phyloP scores from a whole-genome alignment of 2,888 invertebrate genomes.

The Lampropteryx suffumata region DNA sequence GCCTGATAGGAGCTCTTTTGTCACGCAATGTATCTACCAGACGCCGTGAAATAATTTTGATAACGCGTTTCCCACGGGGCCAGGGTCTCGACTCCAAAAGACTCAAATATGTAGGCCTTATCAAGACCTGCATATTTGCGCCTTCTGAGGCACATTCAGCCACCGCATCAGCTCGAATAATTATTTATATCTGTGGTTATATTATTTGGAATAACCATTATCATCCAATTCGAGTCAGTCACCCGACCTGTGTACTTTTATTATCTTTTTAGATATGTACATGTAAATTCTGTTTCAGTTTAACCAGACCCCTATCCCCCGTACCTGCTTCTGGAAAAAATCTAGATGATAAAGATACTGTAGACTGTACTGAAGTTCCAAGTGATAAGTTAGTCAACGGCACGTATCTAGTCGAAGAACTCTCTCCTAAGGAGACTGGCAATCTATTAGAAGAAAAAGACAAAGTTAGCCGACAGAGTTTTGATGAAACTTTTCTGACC shows the following conservation, averaged over 20 bases:
- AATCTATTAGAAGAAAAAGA: conserved; percentile 74
- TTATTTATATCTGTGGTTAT: too few species aligned
- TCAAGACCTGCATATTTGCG: too few species aligned
- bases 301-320: conserved; percentile 72
- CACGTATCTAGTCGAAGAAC: conserved; percentile 55
- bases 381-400: conserved; percentile 60
- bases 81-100: too few species aligned
- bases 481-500: conserved; percentile 65
- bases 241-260: background rate
- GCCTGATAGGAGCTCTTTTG: too few species aligned
- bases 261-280: background rate
- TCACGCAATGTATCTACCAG: too few species aligned
- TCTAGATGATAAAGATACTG: conserved; percentile 36
- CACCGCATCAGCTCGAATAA: too few species aligned
- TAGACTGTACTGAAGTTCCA: conserved; percentile 46
- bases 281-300: conserved; percentile 44
- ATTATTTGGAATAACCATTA: too few species aligned
- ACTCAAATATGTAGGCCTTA: too few species aligned
- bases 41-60: too few species aligned
- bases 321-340: conserved; percentile 46
- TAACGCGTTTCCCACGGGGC: too few species aligned
- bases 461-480: conserved; percentile 69
- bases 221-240: too few species aligned
- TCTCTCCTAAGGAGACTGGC: conserved; percentile 70
- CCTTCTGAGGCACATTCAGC: too few species aligned